Conservation (phyloP, 2,797 vertebrate species). For the Esox masquinongy region DNA sequence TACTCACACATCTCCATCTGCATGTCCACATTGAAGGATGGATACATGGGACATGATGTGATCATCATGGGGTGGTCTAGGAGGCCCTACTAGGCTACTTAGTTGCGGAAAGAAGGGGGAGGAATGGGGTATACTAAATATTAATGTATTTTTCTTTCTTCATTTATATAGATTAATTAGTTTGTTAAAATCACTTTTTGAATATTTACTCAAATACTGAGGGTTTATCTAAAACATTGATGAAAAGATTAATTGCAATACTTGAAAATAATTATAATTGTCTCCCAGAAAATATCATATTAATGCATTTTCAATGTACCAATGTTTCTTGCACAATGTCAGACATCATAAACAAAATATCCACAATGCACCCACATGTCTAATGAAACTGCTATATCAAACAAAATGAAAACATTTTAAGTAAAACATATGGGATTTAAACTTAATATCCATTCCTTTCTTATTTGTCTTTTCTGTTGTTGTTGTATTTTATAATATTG, state of each 20-base stretch:
- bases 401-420: not conserved
- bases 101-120: not conserved
- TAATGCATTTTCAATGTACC: not conserved
- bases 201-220: no score
- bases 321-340: not conserved
- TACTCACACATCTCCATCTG: conserved; percentile 53
- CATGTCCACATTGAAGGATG: conserved; percentile 38
- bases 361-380: not conserved
- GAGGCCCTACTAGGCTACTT: not conserved
- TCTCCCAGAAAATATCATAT: no score
- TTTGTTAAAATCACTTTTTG: no score
- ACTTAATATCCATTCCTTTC: conserved; percentile 10
- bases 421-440: conserved; percentile 22
- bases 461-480: conserved; percentile 16
- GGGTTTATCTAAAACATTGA: no score
- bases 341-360: not conserved
- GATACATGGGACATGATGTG: conserved; percentile 29
- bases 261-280: no score
- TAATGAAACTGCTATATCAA: not conserved
- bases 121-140: not conserved
- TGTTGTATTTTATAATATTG: conserved; percentile 5
- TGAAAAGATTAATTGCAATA: no score
- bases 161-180: no score
- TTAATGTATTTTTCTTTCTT: no score
- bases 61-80: conserved; percentile 3